Conservation (phyloP, 2,888 invertebrate genomes). For the Clusia tigrina region DNA sequence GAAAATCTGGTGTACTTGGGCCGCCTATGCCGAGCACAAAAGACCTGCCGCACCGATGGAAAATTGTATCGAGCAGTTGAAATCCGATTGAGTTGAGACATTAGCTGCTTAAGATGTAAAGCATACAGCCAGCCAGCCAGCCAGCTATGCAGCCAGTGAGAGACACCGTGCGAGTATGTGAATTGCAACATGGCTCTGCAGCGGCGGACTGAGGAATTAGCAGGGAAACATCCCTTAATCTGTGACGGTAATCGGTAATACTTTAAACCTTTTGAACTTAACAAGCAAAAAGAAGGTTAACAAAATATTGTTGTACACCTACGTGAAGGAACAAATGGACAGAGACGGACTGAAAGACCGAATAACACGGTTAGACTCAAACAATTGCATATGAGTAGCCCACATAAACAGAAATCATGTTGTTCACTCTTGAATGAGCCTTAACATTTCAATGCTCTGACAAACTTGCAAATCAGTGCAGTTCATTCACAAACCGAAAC, state of each 20-base stretch:
- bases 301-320: conserved; percentile 58
- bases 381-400: conserved; percentile 40
- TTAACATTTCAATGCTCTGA: conserved; percentile 53
- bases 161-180: background rate
- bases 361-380: too few relatives aligned
- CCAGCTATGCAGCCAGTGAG: background rate
- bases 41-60: conserved; percentile 3
- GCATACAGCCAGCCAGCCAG: too few relatives aligned
- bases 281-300: conserved; percentile 56
- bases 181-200: background rate
- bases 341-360: conserved; percentile 9
- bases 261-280: conserved; percentile 62
- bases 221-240: conserved; percentile 61
- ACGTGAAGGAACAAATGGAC: conserved; percentile 21
- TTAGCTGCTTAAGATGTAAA: conserved; percentile 26
- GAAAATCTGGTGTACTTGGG: background rate
- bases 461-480: too few relatives aligned
- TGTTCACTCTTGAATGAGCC: conserved; percentile 62
- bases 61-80: conserved; percentile 18
- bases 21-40: background rate
- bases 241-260: conserved; percentile 61
- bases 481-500: background rate
- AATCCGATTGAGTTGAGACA: conserved; percentile 33
- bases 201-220: conserved; percentile 35
- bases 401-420: conserved; percentile 49